Evolutionary conservation across 2,113 vertebrate species (phyloP).

Genomic region (Colius striatus): DNA sequence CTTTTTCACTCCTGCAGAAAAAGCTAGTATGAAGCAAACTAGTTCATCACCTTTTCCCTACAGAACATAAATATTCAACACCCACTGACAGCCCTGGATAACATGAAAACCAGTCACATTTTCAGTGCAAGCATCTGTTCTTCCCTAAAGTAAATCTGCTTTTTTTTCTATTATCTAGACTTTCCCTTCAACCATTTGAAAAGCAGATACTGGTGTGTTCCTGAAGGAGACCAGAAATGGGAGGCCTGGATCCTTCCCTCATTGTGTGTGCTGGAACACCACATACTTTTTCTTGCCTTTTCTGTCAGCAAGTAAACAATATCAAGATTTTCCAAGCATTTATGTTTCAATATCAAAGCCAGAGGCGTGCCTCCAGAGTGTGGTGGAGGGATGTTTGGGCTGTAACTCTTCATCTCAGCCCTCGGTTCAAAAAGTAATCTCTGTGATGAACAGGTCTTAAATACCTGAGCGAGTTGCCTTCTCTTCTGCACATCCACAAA

Average conservation of each 20-base stretch:
- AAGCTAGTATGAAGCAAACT: conserved; percentile 37
- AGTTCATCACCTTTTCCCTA: conserved; percentile 57
- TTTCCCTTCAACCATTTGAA: background rate
- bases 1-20: conserved; percentile 44
- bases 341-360: background rate
- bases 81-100: conserved; percentile 47
- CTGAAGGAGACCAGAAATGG: background rate
- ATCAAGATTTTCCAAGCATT: background rate
- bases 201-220: background rate
- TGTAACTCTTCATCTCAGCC: background rate
- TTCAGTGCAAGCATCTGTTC: conserved; percentile 59
- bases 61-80: conserved; percentile 69
- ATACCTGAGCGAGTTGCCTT: background rate
- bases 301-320: background rate
- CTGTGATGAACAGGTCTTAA: background rate
- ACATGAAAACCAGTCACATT: conserved; percentile 51
- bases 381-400: background rate
- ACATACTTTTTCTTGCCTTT: background rate
- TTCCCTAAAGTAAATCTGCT: conserved; percentile 17
- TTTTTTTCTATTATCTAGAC: background rate
- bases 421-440: background rate
- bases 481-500: background rate
- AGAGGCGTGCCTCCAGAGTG: background rate
- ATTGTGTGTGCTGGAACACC: background rate
- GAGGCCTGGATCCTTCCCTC: background rate